phyloP scores from a whole-genome alignment of 2,797 vertebrate species.

The Psittacula echo region DNA sequence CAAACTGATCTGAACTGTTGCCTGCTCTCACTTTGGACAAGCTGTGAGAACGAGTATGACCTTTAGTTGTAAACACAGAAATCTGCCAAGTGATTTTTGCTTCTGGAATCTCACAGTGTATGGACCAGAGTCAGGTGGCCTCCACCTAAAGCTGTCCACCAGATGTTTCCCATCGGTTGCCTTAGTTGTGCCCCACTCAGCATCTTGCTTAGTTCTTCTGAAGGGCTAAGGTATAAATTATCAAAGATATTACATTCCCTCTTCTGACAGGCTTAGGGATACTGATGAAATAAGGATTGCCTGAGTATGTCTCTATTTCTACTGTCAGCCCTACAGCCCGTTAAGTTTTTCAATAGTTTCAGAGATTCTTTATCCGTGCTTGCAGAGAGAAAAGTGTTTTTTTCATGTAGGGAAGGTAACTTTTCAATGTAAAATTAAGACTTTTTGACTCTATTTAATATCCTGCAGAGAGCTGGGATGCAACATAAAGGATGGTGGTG shows the following conservation, averaged over 20 bases:
- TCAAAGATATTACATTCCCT: not conserved
- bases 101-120: constrained; percentile 14
- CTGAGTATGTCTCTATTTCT: not conserved
- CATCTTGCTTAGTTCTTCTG: not conserved
- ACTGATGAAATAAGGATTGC: not conserved
- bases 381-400: not conserved
- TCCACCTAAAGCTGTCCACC: not conserved
- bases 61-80: constrained; percentile 44
- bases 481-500: not conserved
- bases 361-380: not conserved
- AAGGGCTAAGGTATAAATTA: not conserved
- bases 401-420: not conserved
- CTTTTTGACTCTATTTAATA: not conserved
- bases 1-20: not conserved
- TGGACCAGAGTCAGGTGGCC: not conserved
- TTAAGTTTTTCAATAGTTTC: not conserved
- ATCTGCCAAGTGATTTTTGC: constrained; percentile 15
- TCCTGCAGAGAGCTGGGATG: not conserved
- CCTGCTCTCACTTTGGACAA: constrained; percentile 27
- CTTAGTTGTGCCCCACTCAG: not conserved
- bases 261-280: not conserved
- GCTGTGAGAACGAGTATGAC: constrained; percentile 23
- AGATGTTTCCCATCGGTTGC: not conserved
- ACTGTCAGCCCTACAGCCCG: not conserved
- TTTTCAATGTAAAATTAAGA: not conserved